Evolutionary conservation across 2,113 vertebrate genomes (phyloP).

Genomic region (Cygnus atratus): DNA sequence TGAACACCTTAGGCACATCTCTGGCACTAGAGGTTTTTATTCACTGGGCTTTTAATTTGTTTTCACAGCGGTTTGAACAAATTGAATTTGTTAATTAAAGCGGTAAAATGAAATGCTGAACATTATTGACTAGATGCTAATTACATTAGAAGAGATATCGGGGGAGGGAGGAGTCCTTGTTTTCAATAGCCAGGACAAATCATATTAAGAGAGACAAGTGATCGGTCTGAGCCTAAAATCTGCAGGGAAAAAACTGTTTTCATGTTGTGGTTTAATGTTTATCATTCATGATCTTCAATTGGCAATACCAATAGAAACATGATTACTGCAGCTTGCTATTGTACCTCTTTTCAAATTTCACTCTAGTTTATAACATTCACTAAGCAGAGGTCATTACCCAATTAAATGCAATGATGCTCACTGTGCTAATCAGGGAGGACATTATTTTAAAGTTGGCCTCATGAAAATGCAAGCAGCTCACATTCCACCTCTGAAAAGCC

Average conservation of each 20-base stretch:
- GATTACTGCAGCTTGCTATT: slow-evolving; percentile 68
- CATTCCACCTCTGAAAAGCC: slow-evolving; percentile 27
- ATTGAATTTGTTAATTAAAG: slow-evolving; percentile 99
- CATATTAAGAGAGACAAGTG: slow-evolving; percentile 86
- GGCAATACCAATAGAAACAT: slow-evolving; percentile 71
- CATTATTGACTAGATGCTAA: slow-evolving; percentile 99
- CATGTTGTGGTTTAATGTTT: slow-evolving; percentile 72
- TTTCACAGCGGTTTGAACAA: slow-evolving; percentile 98
- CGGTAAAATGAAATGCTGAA: slow-evolving; percentile 99
- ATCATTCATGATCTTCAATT: slow-evolving; percentile 74
- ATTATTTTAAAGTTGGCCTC: slow-evolving; percentile 60
- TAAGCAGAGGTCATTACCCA: slow-evolving; percentile 71
- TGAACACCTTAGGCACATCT: slow-evolving; percentile 90
- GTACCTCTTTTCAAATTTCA: slow-evolving; percentile 67
- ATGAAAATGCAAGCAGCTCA: slow-evolving; percentile 54
- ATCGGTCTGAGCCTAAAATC: slow-evolving; percentile 79
- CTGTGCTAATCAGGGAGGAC: slow-evolving; percentile 66
- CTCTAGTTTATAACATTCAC: slow-evolving; percentile 59
- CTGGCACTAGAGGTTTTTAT: slow-evolving; percentile 86
- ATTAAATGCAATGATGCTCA: slow-evolving; percentile 68
- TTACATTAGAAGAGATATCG: slow-evolving; percentile 93
- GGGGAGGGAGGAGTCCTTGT: slow-evolving; percentile 81
- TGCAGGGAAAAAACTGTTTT: slow-evolving; percentile 75
- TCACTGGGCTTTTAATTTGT: slow-evolving; percentile 98
- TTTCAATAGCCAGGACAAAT: slow-evolving; percentile 93